Conservation (phyloP, 2,113 vertebrate genomes). For the Rhabdornis inornatus region DNA sequence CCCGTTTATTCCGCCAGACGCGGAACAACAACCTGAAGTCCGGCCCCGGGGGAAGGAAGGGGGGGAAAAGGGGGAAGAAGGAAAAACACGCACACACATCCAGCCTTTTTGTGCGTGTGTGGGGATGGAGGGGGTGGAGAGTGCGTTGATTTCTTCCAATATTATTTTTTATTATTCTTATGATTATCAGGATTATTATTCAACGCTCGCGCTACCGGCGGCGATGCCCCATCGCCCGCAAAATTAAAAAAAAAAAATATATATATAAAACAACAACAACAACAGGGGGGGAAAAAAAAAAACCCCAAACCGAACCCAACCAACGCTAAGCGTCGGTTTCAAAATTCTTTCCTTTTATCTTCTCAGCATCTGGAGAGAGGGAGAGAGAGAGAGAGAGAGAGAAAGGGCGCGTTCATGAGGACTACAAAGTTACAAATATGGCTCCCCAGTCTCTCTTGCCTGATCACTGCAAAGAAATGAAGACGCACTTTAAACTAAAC, state of each 20-base stretch:
- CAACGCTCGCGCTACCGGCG: conserved; percentile 1
- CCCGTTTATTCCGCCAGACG: conserved; percentile 29
- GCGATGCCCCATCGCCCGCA: background rate
- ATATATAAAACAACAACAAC: background rate
- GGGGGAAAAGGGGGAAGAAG: background rate
- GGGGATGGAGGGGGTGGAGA: conserved; percentile 24
- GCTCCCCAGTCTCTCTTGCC: conserved; percentile 82
- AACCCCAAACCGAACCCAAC: background rate
- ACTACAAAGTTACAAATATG: conserved; percentile 96
- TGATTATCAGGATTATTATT: background rate
- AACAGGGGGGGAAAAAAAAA: background rate
- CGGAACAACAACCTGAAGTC: conserved; percentile 52
- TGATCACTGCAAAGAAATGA: conserved; percentile 80
- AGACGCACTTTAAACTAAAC: conserved; percentile 74
- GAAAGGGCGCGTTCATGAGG: conserved; percentile 84
- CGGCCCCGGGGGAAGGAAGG: background rate
- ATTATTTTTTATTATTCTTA: background rate
- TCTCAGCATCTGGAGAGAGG: conserved; percentile 65
- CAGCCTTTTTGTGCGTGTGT: conserved; percentile 24
- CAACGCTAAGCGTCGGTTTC: background rate
- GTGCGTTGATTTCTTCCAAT: background rate
- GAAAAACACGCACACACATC: background rate
- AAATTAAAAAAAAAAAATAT: background rate
- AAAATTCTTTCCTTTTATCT: conserved; percentile 38
- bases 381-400: conserved; percentile 37